phyloP scores from a whole-genome alignment of 92 coral and sea anemone species.

The Ricordea florida region DNA sequence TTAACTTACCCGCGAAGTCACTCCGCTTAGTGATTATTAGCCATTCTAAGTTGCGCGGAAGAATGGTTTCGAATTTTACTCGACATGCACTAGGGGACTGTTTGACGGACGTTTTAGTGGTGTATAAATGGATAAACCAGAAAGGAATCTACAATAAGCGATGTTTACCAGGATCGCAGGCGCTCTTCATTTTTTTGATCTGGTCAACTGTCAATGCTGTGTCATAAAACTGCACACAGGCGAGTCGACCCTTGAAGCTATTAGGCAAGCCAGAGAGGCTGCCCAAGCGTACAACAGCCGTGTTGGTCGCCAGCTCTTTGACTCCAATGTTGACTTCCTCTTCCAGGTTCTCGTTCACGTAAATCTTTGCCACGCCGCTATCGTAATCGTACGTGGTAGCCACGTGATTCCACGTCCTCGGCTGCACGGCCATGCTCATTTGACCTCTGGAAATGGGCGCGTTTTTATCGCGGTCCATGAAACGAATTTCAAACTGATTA shows the following conservation, averaged over 20 bases:
- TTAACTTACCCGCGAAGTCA: too few relatives aligned
- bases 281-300: constrained; percentile 26
- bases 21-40: too few relatives aligned
- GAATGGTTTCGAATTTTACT: too few relatives aligned
- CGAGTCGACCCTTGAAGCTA: constrained; percentile 45
- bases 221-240: constrained; percentile 59
- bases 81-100: too few relatives aligned
- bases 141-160: too few relatives aligned
- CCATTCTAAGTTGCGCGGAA: too few relatives aligned
- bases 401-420: background rate
- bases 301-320: constrained; percentile 29
- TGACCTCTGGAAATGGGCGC: background rate
- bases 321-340: constrained; percentile 15
- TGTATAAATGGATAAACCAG: too few relatives aligned
- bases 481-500: background rate
- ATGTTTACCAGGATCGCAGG: constrained; percentile 33
- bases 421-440: background rate
- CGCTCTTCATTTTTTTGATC: background rate
- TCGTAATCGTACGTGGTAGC: background rate
- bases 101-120: too few relatives aligned
- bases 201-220: constrained; percentile 17
- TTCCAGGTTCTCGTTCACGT: constrained; percentile 18
- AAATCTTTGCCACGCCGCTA: constrained; percentile 15
- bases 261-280: constrained; percentile 7
- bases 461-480: background rate